These are phyloP conservation scores for Auanema sp. DNA, from an alignment of 2,888 invertebrate species.

Conservation along the genomic window DNA sequence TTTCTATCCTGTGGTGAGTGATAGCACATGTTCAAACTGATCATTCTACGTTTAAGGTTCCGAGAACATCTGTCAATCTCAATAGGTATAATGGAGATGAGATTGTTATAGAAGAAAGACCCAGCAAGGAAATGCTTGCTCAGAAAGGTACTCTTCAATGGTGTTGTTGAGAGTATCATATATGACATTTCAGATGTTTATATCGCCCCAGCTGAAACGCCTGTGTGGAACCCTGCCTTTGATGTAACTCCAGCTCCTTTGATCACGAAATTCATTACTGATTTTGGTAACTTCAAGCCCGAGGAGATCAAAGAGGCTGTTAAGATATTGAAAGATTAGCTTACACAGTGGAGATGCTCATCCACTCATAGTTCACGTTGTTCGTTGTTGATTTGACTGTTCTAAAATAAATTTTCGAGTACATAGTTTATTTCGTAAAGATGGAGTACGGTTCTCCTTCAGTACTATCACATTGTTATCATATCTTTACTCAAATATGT, in stretches of 20 bases:
- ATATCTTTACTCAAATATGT: too few relatives aligned
- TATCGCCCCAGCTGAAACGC: slow-evolving; percentile 74
- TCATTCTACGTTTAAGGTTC: background rate
- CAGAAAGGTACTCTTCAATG: background rate
- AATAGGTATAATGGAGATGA: slow-evolving; percentile 78
- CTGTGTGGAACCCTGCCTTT: slow-evolving; percentile 97
- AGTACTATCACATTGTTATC: too few relatives aligned
- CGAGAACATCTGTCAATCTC: slow-evolving; percentile 75
- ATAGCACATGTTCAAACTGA: too few relatives aligned
- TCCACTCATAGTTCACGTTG: too few relatives aligned
- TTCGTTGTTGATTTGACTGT: too few relatives aligned
- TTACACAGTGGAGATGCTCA: too few relatives aligned
- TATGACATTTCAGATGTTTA: slow-evolving; percentile 27
- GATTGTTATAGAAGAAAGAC: slow-evolving; percentile 90
- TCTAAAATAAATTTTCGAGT: too few relatives aligned
- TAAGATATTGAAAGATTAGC: background rate
- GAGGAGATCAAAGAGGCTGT: slow-evolving; percentile 18
- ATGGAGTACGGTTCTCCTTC: too few relatives aligned
- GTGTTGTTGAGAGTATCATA: slow-evolving; percentile 5
- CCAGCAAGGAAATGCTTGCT: slow-evolving; percentile 83
- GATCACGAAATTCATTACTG: slow-evolving; percentile 69
- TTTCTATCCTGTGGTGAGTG: slow-evolving; percentile 39
- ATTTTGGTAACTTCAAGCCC: slow-evolving; percentile 42
- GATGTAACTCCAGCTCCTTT: slow-evolving; percentile 91
- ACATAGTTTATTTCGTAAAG: too few relatives aligned